Base-by-base conservation (phyloP, 2,888 invertebrate species). In the Drosophila koepferae region DNA sequence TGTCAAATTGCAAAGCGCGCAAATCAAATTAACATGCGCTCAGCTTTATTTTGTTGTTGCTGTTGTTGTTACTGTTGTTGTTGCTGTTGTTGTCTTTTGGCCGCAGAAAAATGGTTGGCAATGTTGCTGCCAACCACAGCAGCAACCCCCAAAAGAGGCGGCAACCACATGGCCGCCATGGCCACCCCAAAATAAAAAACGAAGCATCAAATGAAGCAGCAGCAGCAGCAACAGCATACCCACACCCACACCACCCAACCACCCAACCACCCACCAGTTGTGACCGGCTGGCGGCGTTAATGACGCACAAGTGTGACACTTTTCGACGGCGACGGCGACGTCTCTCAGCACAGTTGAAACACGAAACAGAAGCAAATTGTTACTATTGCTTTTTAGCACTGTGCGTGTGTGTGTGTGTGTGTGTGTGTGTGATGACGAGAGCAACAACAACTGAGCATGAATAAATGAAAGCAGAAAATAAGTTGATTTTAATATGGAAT, bases 261-360 rank as follows among this genome's bases (percentile, higher is more conserved):
- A 41, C 62, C 63, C 55, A 66, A 16, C 38, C 38, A 38, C 80
- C 89, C 87, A 89, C 87, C 86, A 87, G 86, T 89, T 87, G 90
- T 84, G 89, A 87, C 86, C 86, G 80, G 77, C 76, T 86, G 83
- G 72, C 84, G 81, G 85, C 82, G 89, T 91, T 91, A 91, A 91
- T 91, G 82, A 90, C 86, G 88, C 91, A 91, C 91, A 90, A 91
- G 91, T 91, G 91, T 91, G 90, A 87, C 91, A 91, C 88, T 88
- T 88, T 82, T 65, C 64, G 81, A 53, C 55, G 40, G n/a, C 23
- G 23, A 23, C 28, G 28, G 28, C 28, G 28, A 28, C 28, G 28
- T 28, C 28, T 28, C 28, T 28, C 28, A 28, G 28, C 28, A 28
- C 28, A 28, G 74, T 62, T 83, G 76, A 82, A 79, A 82, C 54